Percentiles rank a stretch among this genome's conserved stretches.
Conservation (phyloP, 1,140 invertebrate species). For the Diabrotica undecimpunctata region DNA sequence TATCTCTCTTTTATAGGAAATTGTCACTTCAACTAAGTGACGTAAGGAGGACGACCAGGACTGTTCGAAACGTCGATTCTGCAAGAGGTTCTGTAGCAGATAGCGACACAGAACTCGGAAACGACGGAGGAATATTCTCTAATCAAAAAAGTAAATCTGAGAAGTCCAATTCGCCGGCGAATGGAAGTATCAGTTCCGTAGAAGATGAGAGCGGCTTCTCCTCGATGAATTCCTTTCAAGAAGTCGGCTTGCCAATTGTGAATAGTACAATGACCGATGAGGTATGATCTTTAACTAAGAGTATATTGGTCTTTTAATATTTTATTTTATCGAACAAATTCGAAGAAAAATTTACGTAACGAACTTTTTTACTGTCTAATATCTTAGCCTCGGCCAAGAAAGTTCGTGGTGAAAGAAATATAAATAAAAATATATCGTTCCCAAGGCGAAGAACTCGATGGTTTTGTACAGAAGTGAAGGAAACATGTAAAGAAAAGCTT, state of each 20-base stretch:
- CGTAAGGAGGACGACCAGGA: not conserved
- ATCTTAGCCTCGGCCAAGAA: too few relatives aligned
- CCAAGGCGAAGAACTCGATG: too few relatives aligned
- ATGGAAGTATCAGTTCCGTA: conserved; percentile 54
- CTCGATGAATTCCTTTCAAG: conserved; percentile 76
- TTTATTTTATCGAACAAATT: too few relatives aligned
- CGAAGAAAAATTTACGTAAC: not conserved
- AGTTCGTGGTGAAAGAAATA: too few relatives aligned
- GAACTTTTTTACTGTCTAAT: not conserved
- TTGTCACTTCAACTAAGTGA: not conserved
- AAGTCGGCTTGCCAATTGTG: conserved; percentile 62
- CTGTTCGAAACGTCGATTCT: conserved; percentile 11
- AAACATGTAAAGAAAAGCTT: too few relatives aligned
- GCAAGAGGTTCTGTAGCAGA: conserved; percentile 16
- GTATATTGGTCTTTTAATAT: not conserved
- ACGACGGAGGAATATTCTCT: conserved; percentile 8
- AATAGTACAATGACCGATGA: conserved; percentile 44
- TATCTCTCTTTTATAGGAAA: not conserved
- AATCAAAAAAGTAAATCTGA: conserved; percentile 34
- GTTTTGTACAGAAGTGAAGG: too few relatives aligned
- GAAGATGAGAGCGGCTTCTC: conserved; percentile 81
- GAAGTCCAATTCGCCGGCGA: conserved; percentile 48
- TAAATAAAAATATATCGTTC: too few relatives aligned
- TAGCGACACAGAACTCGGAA: conserved; percentile 13
- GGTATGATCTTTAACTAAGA: conserved; percentile 9